Conservation (phyloP, 37 sponge, comb jelly and placozoan genomes). For the Tethya wilhelma region DNA sequence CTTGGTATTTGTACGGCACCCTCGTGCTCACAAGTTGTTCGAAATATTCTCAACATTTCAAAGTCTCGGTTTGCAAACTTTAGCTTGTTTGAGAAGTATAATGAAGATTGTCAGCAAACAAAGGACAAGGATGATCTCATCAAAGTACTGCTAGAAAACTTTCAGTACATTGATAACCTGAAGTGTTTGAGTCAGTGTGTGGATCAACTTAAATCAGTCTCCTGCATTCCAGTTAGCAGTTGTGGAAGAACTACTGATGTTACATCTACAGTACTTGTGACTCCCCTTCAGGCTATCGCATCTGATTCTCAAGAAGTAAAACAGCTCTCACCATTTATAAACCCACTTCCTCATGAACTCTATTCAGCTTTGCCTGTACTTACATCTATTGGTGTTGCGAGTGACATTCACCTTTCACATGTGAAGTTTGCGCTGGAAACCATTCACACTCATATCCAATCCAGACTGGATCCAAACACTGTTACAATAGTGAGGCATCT, state of each 20-base stretch:
- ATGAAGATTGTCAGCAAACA: not conserved
- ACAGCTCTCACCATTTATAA: conserved; percentile 1
- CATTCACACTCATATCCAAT: not conserved
- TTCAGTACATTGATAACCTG: not conserved
- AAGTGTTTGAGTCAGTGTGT: not conserved
- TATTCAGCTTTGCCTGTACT: conserved; percentile 10
- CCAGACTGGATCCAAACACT: conserved; percentile 15
- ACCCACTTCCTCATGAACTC: conserved; percentile 5
- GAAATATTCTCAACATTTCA: conserved; percentile 34
- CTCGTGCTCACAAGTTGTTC: not conserved
- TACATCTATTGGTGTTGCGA: conserved; percentile 3
- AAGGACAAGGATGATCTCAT: not conserved
- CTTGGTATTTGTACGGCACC: not conserved
- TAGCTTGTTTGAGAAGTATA: conserved; percentile 9
- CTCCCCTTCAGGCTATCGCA: not conserved
- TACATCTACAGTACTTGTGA: not conserved
- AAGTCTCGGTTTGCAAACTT: conserved; percentile 3
- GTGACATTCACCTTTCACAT: not conserved
- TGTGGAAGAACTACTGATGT: conserved; percentile 1
- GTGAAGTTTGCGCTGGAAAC: conserved; percentile 7
- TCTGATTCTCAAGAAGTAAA: not conserved
- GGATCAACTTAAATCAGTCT: conserved; percentile 21
- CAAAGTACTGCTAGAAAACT: not conserved
- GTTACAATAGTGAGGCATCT: too few relatives aligned
- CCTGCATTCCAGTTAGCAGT: conserved; percentile 20